These are phyloP conservation scores for Peromyscus melanophrys DNA, from an alignment of 2,797 vertebrate species.

Conservation along the genomic window DNA sequence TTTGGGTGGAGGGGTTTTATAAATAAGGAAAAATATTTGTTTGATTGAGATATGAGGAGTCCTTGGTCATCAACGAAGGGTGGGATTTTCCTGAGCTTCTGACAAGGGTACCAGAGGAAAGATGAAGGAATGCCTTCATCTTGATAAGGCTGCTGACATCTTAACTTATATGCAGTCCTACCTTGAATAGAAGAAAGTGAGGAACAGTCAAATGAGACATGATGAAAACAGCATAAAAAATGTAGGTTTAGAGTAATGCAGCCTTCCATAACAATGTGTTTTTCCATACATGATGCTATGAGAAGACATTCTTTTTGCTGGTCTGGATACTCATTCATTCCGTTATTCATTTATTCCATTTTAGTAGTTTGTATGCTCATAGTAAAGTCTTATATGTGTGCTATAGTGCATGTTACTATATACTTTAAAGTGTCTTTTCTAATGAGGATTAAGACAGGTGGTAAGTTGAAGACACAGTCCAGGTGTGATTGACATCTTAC, in stretches of 20 bases:
- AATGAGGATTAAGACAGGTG: neutral
- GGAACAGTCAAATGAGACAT: neutral
- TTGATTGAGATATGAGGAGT: neutral
- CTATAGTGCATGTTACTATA: neutral
- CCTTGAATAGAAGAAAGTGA: neutral
- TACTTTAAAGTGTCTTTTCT: constrained; percentile 28
- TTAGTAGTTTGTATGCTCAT: neutral
- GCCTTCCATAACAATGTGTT: neutral
- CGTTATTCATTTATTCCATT: neutral
- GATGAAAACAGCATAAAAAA: neutral
- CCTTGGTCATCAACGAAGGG: neutral
- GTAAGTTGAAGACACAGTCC: neutral
- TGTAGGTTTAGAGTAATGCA: neutral
- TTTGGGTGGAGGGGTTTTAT: neutral
- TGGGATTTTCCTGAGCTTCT: neutral
- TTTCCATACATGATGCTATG: neutral
- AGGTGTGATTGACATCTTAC: constrained; percentile 1
- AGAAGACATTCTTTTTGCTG: neutral
- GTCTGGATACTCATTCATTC: neutral
- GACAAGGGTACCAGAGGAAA: neutral
- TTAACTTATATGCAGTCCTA: neutral
- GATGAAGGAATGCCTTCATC: neutral
- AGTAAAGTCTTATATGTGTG: neutral
- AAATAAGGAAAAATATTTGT: neutral
- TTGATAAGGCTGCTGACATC: neutral